Evolutionary conservation across 1,140 invertebrate genomes (phyloP).

Genomic region (Atta cephalotes): DNA sequence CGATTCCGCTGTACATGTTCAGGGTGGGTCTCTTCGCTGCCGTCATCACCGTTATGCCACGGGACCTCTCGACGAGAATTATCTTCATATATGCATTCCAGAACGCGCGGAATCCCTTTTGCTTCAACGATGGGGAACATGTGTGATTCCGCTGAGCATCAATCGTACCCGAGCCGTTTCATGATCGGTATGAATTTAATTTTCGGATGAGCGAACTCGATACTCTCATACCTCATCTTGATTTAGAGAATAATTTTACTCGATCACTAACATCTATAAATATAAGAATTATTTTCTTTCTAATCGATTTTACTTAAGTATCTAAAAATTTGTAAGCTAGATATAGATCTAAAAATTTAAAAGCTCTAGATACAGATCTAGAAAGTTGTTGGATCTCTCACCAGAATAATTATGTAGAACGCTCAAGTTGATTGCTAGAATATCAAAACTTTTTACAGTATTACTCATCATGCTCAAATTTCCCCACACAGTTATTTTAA

Average conservation of each 20-base stretch:
- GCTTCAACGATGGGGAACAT: constrained; percentile 35
- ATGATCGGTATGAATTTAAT: constrained; percentile 2
- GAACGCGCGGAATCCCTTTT: constrained; percentile 59
- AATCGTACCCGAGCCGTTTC: background rate
- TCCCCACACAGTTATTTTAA: too few species aligned
- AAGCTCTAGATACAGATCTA: too few species aligned
- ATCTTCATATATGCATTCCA: constrained; percentile 28
- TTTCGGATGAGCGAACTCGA: background rate
- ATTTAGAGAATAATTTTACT: background rate
- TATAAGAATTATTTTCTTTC: background rate
- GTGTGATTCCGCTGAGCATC: background rate
- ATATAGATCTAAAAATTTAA: too few species aligned
- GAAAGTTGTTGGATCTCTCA: too few species aligned
- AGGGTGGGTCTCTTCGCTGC: background rate
- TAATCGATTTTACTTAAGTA: background rate
- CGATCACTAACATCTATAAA: background rate
- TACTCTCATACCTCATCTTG: background rate
- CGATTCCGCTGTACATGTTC: background rate
- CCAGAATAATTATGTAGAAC: too few species aligned
- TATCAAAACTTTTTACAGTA: too few species aligned
- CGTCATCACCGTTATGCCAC: constrained; percentile 10
- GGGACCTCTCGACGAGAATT: constrained; percentile 29
- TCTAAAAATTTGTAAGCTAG: too few species aligned
- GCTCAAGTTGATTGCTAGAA: too few species aligned
- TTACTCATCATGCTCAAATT: too few species aligned